Conservation (phyloP, 2,888 invertebrate species). For the Endomychus coccineus region DNA sequence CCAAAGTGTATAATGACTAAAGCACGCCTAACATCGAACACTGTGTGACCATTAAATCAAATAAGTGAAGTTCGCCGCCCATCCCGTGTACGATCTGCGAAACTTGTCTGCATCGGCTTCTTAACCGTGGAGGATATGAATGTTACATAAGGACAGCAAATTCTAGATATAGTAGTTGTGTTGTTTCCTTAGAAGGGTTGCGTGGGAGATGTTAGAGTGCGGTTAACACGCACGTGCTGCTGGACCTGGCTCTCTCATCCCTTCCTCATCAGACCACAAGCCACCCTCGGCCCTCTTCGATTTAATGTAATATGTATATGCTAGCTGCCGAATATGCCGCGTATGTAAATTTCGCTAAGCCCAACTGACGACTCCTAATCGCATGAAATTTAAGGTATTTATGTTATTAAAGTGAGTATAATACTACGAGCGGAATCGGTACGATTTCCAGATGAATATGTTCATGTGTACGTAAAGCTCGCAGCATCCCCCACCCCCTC, state of each 20-base stretch:
- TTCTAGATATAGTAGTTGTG: slow-evolving; percentile 40
- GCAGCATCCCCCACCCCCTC: no score
- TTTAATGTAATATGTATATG: slow-evolving; percentile 34
- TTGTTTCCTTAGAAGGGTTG: slow-evolving; percentile 43
- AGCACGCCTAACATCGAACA: no score
- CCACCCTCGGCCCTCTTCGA: slow-evolving; percentile 24
- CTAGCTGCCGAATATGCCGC: slow-evolving; percentile 17
- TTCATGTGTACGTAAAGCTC: no score
- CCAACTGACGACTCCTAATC: slow-evolving; percentile 24
- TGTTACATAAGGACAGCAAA: slow-evolving; percentile 27
- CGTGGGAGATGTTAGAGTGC: slow-evolving; percentile 41
- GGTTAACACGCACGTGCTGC: slow-evolving; percentile 43
- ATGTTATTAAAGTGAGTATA: no score
- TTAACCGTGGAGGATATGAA: slow-evolving; percentile 2
- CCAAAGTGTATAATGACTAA: no score
- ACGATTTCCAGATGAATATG: no score
- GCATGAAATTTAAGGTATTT: slow-evolving; percentile 26
- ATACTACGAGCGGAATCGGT: no score
- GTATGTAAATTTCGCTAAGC: slow-evolving; percentile 27
- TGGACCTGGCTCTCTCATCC: slow-evolving; percentile 25
- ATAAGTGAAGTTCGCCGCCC: no score
- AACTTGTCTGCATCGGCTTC: no score
- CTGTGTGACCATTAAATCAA: no score
- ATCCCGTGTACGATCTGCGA: no score
- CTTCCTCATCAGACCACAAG: slow-evolving; percentile 20